phyloP scores from a whole-genome alignment of 2,113 vertebrate species.

The Speoplatyrhinus poulsoni region DNA sequence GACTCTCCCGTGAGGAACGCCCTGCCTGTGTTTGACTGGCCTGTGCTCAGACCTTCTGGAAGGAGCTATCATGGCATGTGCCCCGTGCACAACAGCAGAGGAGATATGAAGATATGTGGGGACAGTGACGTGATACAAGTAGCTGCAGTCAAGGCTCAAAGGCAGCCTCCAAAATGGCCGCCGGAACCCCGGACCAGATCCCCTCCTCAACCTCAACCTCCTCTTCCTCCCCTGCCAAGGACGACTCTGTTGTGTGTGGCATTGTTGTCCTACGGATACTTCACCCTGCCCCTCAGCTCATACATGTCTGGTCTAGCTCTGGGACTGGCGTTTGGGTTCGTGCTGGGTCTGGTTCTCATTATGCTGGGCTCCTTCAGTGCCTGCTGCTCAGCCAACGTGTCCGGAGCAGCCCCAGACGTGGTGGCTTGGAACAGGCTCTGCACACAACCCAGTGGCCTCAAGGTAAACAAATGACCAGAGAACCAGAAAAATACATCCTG shows the following conservation, averaged over 20 bases:
- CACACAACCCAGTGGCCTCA: slow-evolving; percentile 53
- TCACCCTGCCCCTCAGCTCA: slow-evolving; percentile 81
- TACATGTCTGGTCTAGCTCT: slow-evolving; percentile 83
- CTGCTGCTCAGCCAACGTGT: not conserved
- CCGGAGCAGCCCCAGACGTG: slow-evolving; percentile 35
- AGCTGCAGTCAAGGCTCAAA: slow-evolving; percentile 42
- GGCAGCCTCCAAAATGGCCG: not conserved
- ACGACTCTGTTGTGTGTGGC: slow-evolving; percentile 75
- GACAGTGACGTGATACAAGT: slow-evolving; percentile 76
- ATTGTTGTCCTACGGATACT: slow-evolving; percentile 80
- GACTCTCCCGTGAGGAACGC: slow-evolving; percentile 43
- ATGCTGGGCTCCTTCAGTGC: slow-evolving; percentile 68
- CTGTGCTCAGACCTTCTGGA: slow-evolving; percentile 33
- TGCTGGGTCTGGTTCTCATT: slow-evolving; percentile 81
- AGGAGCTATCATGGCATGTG: slow-evolving; percentile 40
- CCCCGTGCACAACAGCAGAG: slow-evolving; percentile 45
- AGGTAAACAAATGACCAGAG: slow-evolving; percentile 68
- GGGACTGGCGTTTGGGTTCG: slow-evolving; percentile 81
- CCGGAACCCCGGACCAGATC: not conserved
- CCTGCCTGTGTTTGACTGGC: slow-evolving; percentile 62
- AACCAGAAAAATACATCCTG: not conserved
- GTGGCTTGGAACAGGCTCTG: slow-evolving; percentile 12
- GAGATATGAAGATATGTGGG: slow-evolving; percentile 69
- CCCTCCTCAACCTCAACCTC: not conserved
- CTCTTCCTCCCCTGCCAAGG: slow-evolving; percentile 66